Evolutionary conservation across 1,140 invertebrate genomes (phyloP), one percentile per base, ranked within the genome.

Genomic region (Bradysia coprophila): DNA sequence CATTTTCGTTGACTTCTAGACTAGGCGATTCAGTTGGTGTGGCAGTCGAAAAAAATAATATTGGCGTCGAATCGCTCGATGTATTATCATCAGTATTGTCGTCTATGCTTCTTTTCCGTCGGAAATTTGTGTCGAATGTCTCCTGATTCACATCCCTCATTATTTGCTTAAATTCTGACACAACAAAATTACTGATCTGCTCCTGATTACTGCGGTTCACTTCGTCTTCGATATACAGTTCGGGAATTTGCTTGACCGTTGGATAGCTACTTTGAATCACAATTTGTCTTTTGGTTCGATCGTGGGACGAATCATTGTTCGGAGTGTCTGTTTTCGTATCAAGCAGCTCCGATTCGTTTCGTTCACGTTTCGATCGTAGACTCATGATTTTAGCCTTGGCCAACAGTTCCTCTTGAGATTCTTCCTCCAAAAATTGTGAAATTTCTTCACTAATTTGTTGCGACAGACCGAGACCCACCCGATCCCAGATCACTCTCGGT

Each of bases 371-470:
- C 20, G 28, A 20, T 33, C 38, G 39, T 11, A 40, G 28, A 24
- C 43, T 44, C 43, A 44, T 44, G 22, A 44, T 44, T 40, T 44
- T 44, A 21, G 24, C 38, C 15, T 44, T 44, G 2, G 31, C 38
- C 3, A 44, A 24, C 5, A 40, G 13, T 11, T 44, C 31, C 13
- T 44, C 19, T 36, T 36, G 23, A 6, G 20, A 6, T 23, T 40
- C 28, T 15, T 40, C 20, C 23, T 44, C 43, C n/a, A 41, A 22
- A 16, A 21, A 28, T 21, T 24, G 28, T 13, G 24, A 34, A 21
- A 36, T 10, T 33, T 44, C 21, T 21, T 40, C 38, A n/a, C 21
- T 21, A 19, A 22, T 8, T 31, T 24, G 18, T 18, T 2, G 11
- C 18, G 36, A 8, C 4, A 18, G 16, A n/a, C n/a, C 5, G 21